Evolutionary conservation across 2,888 invertebrate species (phyloP).

Genomic region (Eupithecia subfuscata): DNA sequence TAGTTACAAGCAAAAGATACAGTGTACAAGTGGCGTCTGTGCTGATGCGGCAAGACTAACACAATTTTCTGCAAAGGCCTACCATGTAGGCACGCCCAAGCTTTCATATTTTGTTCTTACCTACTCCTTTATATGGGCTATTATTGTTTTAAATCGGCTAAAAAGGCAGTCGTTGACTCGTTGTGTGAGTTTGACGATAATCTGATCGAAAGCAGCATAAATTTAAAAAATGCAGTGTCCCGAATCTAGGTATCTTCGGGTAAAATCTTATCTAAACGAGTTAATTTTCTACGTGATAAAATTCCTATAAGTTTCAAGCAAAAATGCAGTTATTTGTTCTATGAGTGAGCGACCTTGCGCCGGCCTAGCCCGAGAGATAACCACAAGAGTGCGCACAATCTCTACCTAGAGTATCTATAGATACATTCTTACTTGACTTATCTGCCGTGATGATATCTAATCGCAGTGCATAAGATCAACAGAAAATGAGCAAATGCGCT

Average conservation of each 20-base stretch:
- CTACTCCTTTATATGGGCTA: neutral
- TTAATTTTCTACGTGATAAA: neutral
- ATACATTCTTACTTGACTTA: neutral
- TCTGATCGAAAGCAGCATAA: neutral
- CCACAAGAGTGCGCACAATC: neutral
- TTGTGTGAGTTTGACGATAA: neutral
- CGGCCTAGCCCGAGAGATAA: conserved; percentile 35
- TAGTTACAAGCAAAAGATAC: no score
- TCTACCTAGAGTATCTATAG: neutral
- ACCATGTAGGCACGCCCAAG: conserved; percentile 11
- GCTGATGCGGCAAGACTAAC: conserved; percentile 28
- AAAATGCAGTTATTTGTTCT: conserved; percentile 17
- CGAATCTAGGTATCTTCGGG: neutral
- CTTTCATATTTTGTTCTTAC: conserved; percentile 13
- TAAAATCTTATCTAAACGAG: neutral
- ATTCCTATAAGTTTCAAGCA: neutral
- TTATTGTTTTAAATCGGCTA: neutral
- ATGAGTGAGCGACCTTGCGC: conserved; percentile 60
- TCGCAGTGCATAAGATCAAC: conserved; percentile 66
- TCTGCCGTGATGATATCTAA: conserved; percentile 38
- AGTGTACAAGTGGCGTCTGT: no score
- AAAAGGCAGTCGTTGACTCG: neutral
- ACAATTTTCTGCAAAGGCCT: conserved; percentile 25
- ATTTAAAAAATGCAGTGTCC: neutral
- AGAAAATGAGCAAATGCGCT: conserved; percentile 48